A percentile compares a stretch with the other conserved stretches of the same genome.
Evolutionary conservation across 2,113 vertebrate species (phyloP).

Genomic region (Butorides virescens): DNA sequence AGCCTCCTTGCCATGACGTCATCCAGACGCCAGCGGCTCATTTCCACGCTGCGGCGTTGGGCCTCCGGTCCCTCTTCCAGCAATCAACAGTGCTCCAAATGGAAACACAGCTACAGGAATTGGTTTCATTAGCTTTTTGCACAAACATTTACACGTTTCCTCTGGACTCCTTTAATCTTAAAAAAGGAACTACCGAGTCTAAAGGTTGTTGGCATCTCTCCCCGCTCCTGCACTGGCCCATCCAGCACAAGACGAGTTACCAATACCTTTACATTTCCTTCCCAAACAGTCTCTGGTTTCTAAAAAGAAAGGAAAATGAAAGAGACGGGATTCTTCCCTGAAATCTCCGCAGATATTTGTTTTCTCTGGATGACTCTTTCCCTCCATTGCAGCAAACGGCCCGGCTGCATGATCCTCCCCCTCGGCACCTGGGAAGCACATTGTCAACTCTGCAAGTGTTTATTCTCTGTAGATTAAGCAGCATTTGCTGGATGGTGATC

Average conservation of each 20-base stretch:
- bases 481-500: constrained; percentile 64
- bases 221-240: not conserved
- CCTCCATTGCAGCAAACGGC: constrained; percentile 8
- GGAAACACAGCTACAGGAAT: not conserved
- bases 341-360: not conserved
- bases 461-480: constrained; percentile 68
- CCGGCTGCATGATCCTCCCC: constrained; percentile 7
- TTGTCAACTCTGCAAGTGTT: constrained; percentile 59
- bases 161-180: not conserved
- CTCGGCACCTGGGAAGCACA: constrained; percentile 67
- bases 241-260: not conserved
- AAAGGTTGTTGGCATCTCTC: not conserved
- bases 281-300: not conserved
- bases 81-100: not conserved
- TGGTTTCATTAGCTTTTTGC: constrained; percentile 7
- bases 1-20: not conserved
- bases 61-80: not conserved
- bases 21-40: not conserved
- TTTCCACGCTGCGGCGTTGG: not conserved
- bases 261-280: not conserved
- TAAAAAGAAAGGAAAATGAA: not conserved
- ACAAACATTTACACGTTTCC: not conserved
- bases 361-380: constrained; percentile 10
- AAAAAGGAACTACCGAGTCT: not conserved
- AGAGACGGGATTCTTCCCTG: not conserved